A percentile compares a stretch with the other conserved stretches of the same genome.
Evolutionary conservation across 1,140 invertebrate genomes (phyloP).

Genomic region (Schmidtea mediterranea): DNA sequence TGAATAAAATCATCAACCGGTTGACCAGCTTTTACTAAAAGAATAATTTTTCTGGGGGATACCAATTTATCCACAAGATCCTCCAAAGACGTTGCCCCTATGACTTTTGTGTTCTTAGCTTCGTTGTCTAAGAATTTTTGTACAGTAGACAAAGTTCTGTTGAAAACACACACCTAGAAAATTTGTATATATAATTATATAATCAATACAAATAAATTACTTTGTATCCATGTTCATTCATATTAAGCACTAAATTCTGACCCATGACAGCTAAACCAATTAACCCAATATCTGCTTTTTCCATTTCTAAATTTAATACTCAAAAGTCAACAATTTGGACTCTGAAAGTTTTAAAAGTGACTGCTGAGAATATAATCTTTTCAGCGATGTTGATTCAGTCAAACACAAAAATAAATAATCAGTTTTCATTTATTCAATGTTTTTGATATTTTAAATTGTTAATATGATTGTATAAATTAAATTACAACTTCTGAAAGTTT

Average conservation of each 20-base stretch:
- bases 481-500: too few relatives aligned
- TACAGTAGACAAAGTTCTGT: slow-evolving; percentile 82
- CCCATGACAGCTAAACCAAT: slow-evolving; percentile 90
- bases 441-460: too few relatives aligned
- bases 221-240: slow-evolving; percentile 93
- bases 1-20: slow-evolving; percentile 46
- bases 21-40: slow-evolving; percentile 82
- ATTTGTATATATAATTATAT: too few relatives aligned
- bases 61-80: slow-evolving; percentile 78
- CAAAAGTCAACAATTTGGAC: too few relatives aligned
- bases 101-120: slow-evolving; percentile 62
- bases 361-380: too few relatives aligned
- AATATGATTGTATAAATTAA: too few relatives aligned
- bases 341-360: too few relatives aligned
- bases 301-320: too few relatives aligned
- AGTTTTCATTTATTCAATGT: too few relatives aligned
- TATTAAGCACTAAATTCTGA: slow-evolving; percentile 91
- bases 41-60: slow-evolving; percentile 63
- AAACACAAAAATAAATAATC: too few relatives aligned
- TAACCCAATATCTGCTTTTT: slow-evolving; percentile 31
- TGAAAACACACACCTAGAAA: slow-evolving; percentile 54
- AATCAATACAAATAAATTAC: too few relatives aligned
- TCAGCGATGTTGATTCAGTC: too few relatives aligned
- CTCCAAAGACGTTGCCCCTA: slow-evolving; percentile 67
- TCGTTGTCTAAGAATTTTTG: slow-evolving; percentile 40